These are phyloP conservation scores for Glyphotaelius pellucidus DNA, from an alignment of 2,888 invertebrate genomes.

Conservation along the genomic window DNA sequence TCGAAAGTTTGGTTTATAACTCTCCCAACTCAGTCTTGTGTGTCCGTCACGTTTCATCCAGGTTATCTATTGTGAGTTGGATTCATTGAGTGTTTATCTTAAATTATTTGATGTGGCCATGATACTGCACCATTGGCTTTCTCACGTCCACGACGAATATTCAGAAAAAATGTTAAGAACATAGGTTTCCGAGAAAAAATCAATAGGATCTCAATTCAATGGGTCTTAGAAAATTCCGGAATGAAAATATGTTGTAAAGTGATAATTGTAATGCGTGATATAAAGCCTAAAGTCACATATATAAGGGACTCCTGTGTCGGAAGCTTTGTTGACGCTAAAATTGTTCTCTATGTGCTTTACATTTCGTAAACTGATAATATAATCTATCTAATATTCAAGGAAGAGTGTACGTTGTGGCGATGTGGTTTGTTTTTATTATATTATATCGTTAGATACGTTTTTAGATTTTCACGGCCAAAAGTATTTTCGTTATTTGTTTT, in stretches of 20 bases:
- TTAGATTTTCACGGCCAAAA: too few species aligned
- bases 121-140: conserved; percentile 29
- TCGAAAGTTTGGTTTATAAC: conserved; percentile 45
- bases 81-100: conserved; percentile 39
- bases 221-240: neutral
- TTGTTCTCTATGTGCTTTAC: neutral
- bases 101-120: conserved; percentile 2
- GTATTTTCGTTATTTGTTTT: too few species aligned
- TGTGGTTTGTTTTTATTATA: too few species aligned
- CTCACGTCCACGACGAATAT: conserved; percentile 26
- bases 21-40: conserved; percentile 16
- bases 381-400: too few species aligned
- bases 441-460: too few species aligned
- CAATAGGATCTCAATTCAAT: neutral
- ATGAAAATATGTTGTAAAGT: neutral
- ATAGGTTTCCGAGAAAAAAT: neutral
- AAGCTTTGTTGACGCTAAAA: neutral
- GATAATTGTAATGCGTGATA: neutral
- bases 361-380: too few species aligned
- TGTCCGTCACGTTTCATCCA: conserved; percentile 48
- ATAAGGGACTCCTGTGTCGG: neutral
- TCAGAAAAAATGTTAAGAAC: conserved; percentile 20
- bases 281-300: neutral
- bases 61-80: neutral
- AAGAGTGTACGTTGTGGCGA: too few species aligned